Base-by-base conservation (phyloP, 2,113 vertebrate genomes). In the Nipponia nippon region DNA sequence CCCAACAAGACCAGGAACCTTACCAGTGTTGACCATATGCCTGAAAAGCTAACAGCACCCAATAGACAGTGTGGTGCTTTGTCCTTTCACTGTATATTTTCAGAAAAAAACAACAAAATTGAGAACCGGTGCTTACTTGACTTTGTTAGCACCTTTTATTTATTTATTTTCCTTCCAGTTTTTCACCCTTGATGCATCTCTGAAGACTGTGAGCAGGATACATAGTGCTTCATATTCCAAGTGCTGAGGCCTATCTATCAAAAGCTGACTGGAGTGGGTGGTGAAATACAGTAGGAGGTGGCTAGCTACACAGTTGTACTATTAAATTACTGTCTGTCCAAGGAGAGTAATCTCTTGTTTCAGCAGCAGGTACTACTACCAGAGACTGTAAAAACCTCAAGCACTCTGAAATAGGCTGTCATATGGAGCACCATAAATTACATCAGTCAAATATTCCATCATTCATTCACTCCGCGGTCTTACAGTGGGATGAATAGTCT, bases 291-390 rank as follows among this genome's bases (percentile, higher is more conserved):
- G 92, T 86, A 97, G 92, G 95, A 90, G 88, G 85, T 96, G 87
- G 85, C 93, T 92, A 92, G 95, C 97, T 97, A 95, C 91, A 97
- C 91, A 96, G 94, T 94, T 96, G 92, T 95, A 89, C 93, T 94
- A 92, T 97, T 97, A 97, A 98, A 98, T 98, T 98, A 98, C 96
- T 97, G 91, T 96, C 97, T 97, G 95, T 96, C 97, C 93, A 92
- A 93, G 78, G 98, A 97, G 94, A 97, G 91, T 96, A 96, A 97
- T 97, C 97, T 98, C 96, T 98, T 97, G 92, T 98, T 98, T 98
- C 95, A 97, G 94, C 96, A 97, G 97, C 97, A 98, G 95, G 97
- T 96, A 94, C 92, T 94, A 96, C 96, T 93, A 95, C 95, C 93
- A 97, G 79, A 95, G 95, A 97, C 96, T 96, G 96, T 97, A 97